Evolutionary conservation across 1,140 invertebrate species (phyloP).

Genomic region (Drosophila kanapiae): DNA sequence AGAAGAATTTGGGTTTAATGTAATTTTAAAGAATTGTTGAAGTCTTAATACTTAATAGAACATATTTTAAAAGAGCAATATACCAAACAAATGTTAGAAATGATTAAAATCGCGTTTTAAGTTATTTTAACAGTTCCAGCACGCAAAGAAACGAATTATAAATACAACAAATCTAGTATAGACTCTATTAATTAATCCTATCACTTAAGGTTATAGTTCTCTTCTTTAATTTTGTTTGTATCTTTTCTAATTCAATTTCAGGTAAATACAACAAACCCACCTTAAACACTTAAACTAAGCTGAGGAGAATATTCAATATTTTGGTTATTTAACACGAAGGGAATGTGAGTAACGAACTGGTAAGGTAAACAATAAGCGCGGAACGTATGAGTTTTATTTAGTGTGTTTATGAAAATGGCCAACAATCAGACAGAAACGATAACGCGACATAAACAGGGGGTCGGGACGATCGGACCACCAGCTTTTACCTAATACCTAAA

Average conservation of each 20-base stretch:
- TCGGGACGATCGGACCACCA: conserved; percentile 35
- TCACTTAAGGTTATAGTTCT: not conserved
- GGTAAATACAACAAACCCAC: conserved; percentile 10
- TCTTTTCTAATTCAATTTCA: conserved; percentile 2
- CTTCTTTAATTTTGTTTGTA: not conserved
- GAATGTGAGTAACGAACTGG: not conserved
- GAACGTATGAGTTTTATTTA: conserved; percentile 64
- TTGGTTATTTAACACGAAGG: conserved; percentile 40
- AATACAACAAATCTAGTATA: not conserved
- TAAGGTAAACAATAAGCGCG: conserved; percentile 66
- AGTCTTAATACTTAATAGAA: too few species aligned
- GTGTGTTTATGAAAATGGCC: conserved; percentile 77
- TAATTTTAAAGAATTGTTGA: too few species aligned
- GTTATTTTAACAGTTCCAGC: too few species aligned
- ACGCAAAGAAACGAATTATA: too few species aligned
- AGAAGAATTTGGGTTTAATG: not conserved
- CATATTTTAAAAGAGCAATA: too few species aligned
- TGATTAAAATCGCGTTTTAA: too few species aligned
- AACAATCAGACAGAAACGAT: conserved; percentile 80
- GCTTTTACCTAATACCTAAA: conserved; percentile 47
- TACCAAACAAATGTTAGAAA: too few species aligned
- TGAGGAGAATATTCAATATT: conserved; percentile 38
- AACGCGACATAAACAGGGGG: conserved; percentile 33
- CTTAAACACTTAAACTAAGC: not conserved
- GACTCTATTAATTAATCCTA: not conserved